Evolutionary conservation across 2,113 vertebrate genomes (phyloP), one percentile per base, ranked within the genome.

Genomic region (Phaethornis superciliosus): DNA sequence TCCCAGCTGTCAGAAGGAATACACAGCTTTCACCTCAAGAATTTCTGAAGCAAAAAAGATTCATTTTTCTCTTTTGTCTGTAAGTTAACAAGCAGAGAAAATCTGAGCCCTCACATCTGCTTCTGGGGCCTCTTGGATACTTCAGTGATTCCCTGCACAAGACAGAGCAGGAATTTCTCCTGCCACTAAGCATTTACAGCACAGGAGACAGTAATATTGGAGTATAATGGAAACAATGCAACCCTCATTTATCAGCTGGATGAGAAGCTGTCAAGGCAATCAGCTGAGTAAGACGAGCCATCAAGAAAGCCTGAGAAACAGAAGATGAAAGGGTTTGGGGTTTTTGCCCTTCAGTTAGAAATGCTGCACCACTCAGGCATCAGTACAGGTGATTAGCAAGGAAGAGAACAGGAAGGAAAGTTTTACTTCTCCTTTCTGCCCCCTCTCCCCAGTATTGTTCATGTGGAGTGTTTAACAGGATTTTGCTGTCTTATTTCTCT

Each of bases 71-170:
- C 78, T 94, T 81, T 24, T 42, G 35, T 85, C 40, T 27, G 1
- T 19, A 47, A 93, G 88, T 89, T 78, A 95, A 95, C 85, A 91
- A 93, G 90, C 90, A 80, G 92, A 93, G 78, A 89, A 94, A 87
- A 93, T 94, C 92, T 65, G 62, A 69, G 33, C 35, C 47, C 75
- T 85, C 92, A 33, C 68, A 88, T 82, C 85, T 94, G 88, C 71
- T 93, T 68, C 76, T 69, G 85, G 47, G 75, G 68, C 33, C 49
- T 89, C 81, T 17, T 60, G 58, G 84, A 79, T 55, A 85, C 54
- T 89, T 82, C 58, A 69, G 1, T 7, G 74, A 82, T 60, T 81
- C 87, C 69, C 70, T 40, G 84, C 21, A 4, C 68, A 30, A 72
- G 35, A 65, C 8, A 4, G 28, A 81, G 88, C 54, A 79, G 67